phyloP scores from a whole-genome alignment of 2,888 invertebrate genomes.

The Carcina quercana region DNA sequence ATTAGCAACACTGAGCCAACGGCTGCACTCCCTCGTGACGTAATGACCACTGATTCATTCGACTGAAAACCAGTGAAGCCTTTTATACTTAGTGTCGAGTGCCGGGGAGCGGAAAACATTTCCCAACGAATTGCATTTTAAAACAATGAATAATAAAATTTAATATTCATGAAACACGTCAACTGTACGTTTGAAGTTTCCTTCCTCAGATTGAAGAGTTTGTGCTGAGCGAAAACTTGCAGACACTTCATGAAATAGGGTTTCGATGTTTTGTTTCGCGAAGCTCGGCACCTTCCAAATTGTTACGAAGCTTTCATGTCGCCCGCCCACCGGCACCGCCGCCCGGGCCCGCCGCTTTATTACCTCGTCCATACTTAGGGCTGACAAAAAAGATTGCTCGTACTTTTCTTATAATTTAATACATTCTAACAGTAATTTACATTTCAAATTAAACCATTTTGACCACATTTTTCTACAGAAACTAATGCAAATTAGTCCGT shows the following conservation, averaged over 20 bases:
- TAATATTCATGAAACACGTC: conserved; percentile 7
- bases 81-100: not conserved
- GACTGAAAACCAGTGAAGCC: conserved; percentile 3
- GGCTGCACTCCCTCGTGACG: no score
- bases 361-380: no score
- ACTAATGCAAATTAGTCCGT: no score
- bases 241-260: not conserved
- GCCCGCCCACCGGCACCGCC: not conserved
- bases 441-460: no score
- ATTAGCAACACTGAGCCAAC: no score
- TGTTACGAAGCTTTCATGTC: conserved; percentile 1
- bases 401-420: no score
- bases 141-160: conserved; percentile 2
- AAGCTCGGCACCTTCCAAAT: not conserved
- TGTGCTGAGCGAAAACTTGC: conserved; percentile 1
- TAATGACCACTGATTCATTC: not conserved
- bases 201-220: conserved; percentile 3
- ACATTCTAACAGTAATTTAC: no score
- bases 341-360: no score
- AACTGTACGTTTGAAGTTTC: conserved; percentile 5
- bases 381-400: no score
- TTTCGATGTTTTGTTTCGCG: conserved; percentile 3
- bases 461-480: no score
- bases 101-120: not conserved
- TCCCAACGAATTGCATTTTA: not conserved